phyloP scores from a whole-genome alignment of 92 coral and sea anemone genomes.

The Phenganax marumi region DNA sequence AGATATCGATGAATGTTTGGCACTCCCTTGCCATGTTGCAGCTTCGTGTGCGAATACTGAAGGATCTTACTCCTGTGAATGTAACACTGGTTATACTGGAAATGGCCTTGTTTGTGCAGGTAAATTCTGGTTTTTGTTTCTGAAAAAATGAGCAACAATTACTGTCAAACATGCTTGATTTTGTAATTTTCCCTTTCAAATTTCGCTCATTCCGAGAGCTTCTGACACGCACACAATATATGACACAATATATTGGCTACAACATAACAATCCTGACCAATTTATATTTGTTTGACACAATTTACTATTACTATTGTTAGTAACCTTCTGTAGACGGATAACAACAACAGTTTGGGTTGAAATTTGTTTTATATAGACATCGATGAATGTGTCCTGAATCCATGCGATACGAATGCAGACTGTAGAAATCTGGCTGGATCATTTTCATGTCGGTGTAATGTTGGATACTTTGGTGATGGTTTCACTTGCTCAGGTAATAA shows the following conservation, averaged over 20 bases:
- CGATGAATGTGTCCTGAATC: constrained; percentile 37
- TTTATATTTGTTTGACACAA: too few relatives aligned
- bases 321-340: too few relatives aligned
- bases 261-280: too few relatives aligned
- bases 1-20: constrained; percentile 64
- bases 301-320: too few relatives aligned
- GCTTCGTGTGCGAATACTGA: constrained; percentile 56
- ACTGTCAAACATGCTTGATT: too few relatives aligned
- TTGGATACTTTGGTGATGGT: constrained; percentile 62
- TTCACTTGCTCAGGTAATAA: constrained; percentile 52
- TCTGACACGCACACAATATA: too few relatives aligned
- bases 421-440: constrained; percentile 53
- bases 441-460: constrained; percentile 48
- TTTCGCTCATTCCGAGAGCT: too few relatives aligned
- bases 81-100: constrained; percentile 54
- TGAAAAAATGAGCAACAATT: background rate
- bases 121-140: background rate
- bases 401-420: constrained; percentile 38
- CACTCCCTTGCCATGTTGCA: constrained; percentile 55
- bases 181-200: too few relatives aligned
- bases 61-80: constrained; percentile 66
- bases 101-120: constrained; percentile 21
- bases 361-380: constrained; percentile 34
- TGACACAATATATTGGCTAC: too few relatives aligned
- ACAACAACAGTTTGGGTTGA: too few relatives aligned